Base-by-base conservation (phyloP, 2,113 vertebrate species). In the Rynchops niger region DNA sequence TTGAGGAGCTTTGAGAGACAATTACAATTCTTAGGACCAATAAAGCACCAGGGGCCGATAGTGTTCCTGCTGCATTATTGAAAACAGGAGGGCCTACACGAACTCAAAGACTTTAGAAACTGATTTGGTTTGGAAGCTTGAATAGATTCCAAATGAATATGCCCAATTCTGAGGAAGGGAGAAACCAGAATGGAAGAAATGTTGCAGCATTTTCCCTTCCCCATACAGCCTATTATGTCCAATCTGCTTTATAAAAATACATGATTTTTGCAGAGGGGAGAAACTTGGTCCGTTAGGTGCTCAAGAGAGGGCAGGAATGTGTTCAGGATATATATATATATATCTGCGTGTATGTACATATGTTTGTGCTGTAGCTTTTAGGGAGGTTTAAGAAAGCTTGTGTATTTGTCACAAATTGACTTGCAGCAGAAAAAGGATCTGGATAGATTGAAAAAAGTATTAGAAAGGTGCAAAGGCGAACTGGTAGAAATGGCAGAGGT, bases 1-100 rank as follows among this genome's bases (percentile, higher is more conserved):
- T 81, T 96, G 96, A 93, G 82, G 88, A 93, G 76, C 88, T 96
- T 95, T 95, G 93, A 86, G 95, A 97, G 79, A 95, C 95, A 96
- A 92, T 95, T 97, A 88, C 90, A 90, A 74, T 88, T 90, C 94
- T 96, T 59, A 78, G 90, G 85, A 93, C 90, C 88, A 95, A 93
- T 96, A 96, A 96, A 95, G 82, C 92, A 96, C 88, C 96, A 96
- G 90, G 67, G 85, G 93, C 92, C 9, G 67, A 95, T 92, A 73
- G 85, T 78, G 74, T 96, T 96, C 70, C 92, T 97, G 93, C 79
- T 90, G 82, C 62, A 88, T 92, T 97, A 97, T 96, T 97, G 90
- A 62, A 97, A 97, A 88, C 96, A 96, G 90, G 49, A 96, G 90
- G 78, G 49, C 38, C 85, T 95, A 88, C 79, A 83, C 0, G 1